These are phyloP conservation scores for Clarias macrocephalus DNA, from an alignment of 2,113 vertebrate genomes.

Conservation along the genomic window DNA sequence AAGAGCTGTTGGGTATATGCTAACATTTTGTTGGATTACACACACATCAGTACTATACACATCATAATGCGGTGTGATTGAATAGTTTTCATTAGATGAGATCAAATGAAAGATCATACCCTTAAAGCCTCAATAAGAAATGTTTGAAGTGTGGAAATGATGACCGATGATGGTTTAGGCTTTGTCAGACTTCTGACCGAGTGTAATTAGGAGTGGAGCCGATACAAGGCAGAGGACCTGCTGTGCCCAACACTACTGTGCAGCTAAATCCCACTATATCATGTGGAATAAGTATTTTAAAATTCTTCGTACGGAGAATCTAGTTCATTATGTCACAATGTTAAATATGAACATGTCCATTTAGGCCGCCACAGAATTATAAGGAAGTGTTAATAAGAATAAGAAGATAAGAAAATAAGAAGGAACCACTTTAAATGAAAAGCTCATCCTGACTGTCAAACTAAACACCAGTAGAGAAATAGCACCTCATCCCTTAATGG, in stretches of 20 bases:
- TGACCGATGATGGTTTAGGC: constrained; percentile 50
- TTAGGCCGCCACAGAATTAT: neutral
- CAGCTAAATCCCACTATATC: constrained; percentile 8
- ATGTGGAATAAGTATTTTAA: neutral
- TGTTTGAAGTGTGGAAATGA: constrained; percentile 46
- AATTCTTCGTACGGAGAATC: neutral
- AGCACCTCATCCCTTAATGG: constrained; percentile 37
- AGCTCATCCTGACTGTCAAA: neutral
- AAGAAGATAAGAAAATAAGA: neutral
- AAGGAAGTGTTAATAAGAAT: neutral
- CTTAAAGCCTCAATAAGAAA: neutral
- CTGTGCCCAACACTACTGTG: constrained; percentile 43
- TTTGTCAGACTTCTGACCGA: constrained; percentile 48
- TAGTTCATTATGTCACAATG: neutral
- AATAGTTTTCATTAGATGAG: constrained; percentile 8
- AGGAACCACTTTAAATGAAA: neutral
- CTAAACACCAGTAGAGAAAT: neutral
- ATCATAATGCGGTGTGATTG: neutral
- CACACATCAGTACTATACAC: neutral
- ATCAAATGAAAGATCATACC: neutral
- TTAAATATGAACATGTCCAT: neutral
- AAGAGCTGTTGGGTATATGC: neutral
- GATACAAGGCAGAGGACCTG: constrained; percentile 43
- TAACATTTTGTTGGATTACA: constrained; percentile 8
- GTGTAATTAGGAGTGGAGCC: constrained; percentile 52